Evolutionary conservation across 2,113 vertebrate species (phyloP).

Genomic region (Numenius arquata): DNA sequence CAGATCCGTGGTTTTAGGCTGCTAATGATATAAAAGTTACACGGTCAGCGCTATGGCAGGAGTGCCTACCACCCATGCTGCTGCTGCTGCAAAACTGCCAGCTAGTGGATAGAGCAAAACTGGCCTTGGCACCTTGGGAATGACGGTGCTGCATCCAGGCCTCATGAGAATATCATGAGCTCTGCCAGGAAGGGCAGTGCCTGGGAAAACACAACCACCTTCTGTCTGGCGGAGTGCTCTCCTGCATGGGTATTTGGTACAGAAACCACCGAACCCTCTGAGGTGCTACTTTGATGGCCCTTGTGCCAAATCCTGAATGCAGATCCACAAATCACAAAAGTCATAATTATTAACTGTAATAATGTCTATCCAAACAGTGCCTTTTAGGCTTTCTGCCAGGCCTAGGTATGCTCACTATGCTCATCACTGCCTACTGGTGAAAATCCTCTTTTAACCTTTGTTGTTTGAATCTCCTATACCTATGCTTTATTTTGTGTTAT

Average conservation of each 20-base stretch:
- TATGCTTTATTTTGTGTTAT: neutral
- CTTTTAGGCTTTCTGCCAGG: neutral
- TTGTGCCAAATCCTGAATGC: neutral
- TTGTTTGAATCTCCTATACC: neutral
- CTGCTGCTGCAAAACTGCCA: neutral
- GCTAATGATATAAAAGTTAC: neutral
- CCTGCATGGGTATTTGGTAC: neutral
- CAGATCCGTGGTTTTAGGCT: neutral
- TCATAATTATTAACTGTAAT: neutral
- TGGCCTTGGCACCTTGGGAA: neutral
- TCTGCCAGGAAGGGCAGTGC: neutral
- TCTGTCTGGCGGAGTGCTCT: neutral
- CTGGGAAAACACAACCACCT: neutral
- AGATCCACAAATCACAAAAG: neutral
- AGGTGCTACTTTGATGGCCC: neutral
- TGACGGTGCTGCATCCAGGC: neutral
- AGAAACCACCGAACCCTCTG: neutral
- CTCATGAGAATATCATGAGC: neutral
- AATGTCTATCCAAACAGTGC: neutral
- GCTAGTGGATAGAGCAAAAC: neutral
- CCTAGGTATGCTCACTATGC: neutral
- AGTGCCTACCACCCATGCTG: neutral
- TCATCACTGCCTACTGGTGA: neutral
- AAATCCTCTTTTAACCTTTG: neutral
- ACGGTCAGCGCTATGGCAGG: neutral